These are phyloP conservation scores for Onchidella celtica DNA, from an alignment of 2,888 invertebrate genomes.

Conservation along the genomic window DNA sequence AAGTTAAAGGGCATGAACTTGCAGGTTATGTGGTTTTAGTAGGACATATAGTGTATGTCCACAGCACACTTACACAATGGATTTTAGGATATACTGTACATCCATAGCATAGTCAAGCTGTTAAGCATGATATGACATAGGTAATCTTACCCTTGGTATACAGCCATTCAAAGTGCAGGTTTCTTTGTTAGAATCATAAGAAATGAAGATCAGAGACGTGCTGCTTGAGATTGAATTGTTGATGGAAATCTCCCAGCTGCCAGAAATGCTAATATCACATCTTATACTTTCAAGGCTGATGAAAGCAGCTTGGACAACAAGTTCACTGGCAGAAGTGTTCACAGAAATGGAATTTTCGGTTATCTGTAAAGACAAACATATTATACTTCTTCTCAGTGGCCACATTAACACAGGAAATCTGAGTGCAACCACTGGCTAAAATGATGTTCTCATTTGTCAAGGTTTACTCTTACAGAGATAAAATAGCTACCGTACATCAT, in stretches of 20 bases:
- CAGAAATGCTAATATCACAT: conserved; percentile 40
- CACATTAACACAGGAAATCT: neutral
- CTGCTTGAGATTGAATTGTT: conserved; percentile 46
- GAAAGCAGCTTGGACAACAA: conserved; percentile 40
- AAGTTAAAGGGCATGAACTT: no score
- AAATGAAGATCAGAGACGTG: conserved; percentile 39
- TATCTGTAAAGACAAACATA: conserved; percentile 17
- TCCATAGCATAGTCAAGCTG: no score
- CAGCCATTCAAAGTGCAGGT: conserved; percentile 50
- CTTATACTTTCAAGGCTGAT: conserved; percentile 51
- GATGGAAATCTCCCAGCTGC: conserved; percentile 47
- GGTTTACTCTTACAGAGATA: no score
- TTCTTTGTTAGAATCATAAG: conserved; percentile 55
- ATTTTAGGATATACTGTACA: no score
- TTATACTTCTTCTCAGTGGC: neutral
- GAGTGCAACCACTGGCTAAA: no score
- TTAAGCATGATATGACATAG: no score
- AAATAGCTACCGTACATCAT: neutral
- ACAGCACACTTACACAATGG: no score
- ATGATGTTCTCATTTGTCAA: no score
- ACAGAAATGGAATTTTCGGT: conserved; percentile 10
- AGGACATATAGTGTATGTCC: no score
- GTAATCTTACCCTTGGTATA: conserved; percentile 49
- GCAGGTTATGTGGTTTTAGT: no score
- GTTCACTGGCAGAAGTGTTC: neutral